Base-by-base conservation (phyloP, 2,888 invertebrate genomes). In the Aleiodes leptofemur region DNA sequence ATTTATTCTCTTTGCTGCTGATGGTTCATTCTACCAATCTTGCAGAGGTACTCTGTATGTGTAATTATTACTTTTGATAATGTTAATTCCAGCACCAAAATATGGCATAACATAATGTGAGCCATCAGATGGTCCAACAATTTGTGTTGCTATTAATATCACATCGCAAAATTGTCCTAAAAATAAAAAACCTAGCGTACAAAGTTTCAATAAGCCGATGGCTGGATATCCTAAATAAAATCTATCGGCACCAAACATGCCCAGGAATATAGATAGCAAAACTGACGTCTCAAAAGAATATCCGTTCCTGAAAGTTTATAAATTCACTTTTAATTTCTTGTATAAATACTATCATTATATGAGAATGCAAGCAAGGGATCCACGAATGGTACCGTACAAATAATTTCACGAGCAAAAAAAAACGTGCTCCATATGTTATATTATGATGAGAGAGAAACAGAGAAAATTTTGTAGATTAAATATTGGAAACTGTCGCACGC, bases 181-280 rank as follows among this genome's bases (percentile, higher is more conserved):
- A 86, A 99, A 98, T 93, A 99, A 95, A 87, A 98, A 98, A 14
- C 99, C 99, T 73, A 98, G 91, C 0, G 99, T 98, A 87, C 98
- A 97, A 79, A 99, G 93, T 90, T 99, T 99, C 34, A 98, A 93
- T 77, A 98, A 90, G 0, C 98, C 99, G 81, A 99, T 93, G 0
- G 97, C 98, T 71, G 97, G 98, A 89, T 99, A 99, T 38, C 99
- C 99, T n/a, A 99, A 91, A 87, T 99, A 99, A 90, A 99, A 98
- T 77, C 99, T 92, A 89, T 99, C 99, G 31, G 97, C 92, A 16
- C 99, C 99, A 91, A 99, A 97, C 96, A 98, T 98, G 38, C 99
- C 99, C 74, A 99, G 91, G 88, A 99, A 99, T 69, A 99, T 96
- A 0, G 99, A 99, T 4, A 99, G 91, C 50, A 99, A 90, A 59